phyloP scores from a whole-genome alignment of 2,797 vertebrate species.

The Caiman crocodilus region DNA sequence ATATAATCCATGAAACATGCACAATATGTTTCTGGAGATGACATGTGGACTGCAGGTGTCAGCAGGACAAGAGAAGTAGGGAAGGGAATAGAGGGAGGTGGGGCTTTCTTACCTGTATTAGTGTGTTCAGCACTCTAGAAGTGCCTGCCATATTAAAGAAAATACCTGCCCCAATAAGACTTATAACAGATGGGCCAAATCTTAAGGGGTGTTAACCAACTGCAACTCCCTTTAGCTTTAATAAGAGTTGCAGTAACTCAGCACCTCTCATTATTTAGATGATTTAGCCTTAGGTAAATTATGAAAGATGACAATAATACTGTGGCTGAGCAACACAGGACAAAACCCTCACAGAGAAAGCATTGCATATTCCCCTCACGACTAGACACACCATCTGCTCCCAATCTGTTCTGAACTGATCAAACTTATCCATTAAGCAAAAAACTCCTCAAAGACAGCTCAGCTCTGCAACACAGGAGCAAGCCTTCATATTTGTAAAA shows the following conservation, averaged over 20 bases:
- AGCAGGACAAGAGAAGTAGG: neutral
- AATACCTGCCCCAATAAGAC: neutral
- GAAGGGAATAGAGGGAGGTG: rapidly evolving
- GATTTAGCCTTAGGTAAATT: neutral
- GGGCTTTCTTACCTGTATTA: too few relatives aligned
- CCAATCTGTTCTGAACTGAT: neutral
- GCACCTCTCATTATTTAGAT: neutral
- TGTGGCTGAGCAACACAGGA: neutral
- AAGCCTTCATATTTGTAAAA: neutral
- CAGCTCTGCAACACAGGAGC: neutral
- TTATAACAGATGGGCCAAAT: neutral
- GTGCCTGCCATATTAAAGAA: neutral
- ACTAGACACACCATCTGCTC: neutral
- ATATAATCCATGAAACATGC: neutral
- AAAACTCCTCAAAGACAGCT: neutral
- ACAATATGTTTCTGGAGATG: neutral
- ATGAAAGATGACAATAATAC: neutral
- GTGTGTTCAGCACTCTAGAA: neutral
- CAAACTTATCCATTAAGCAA: neutral
- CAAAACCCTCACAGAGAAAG: neutral
- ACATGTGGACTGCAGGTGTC: neutral
- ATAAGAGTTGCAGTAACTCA: neutral
- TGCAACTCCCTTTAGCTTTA: neutral
- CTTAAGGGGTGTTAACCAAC: neutral
- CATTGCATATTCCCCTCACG: neutral